Evolutionary conservation across 2,888 invertebrate genomes (phyloP).

Genomic region (Eumacrocentrus americanus): DNA sequence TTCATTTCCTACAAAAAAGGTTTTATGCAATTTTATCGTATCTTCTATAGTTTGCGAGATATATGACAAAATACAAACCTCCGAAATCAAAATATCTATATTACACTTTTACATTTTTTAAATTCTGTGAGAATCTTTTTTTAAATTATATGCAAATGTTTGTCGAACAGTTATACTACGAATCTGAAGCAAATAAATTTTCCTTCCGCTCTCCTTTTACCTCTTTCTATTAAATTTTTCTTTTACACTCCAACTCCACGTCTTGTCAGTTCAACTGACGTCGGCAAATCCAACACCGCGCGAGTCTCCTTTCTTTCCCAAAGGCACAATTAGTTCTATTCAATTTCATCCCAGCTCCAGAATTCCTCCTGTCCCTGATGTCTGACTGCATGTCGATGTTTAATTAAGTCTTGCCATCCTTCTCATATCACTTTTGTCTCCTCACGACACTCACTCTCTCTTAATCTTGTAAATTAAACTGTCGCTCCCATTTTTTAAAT

Average conservation of each 20-base stretch:
- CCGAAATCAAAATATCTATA: neutral
- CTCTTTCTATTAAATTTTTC: neutral
- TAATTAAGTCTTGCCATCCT: slow-evolving; percentile 17
- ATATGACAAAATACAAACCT: too few relatives aligned
- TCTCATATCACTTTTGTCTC: neutral
- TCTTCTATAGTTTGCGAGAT: too few relatives aligned
- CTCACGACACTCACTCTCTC: neutral
- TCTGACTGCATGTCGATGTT: slow-evolving; percentile 16
- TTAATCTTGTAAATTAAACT: neutral
- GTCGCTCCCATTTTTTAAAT: too few relatives aligned
- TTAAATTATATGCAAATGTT: neutral
- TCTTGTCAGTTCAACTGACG: neutral
- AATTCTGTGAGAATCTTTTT: neutral
- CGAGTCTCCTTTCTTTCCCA: neutral
- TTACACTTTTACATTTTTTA: neutral
- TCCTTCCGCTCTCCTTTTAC: neutral
- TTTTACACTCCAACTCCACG: neutral
- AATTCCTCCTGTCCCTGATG: slow-evolving; percentile 4
- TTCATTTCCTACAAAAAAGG: too few relatives aligned
- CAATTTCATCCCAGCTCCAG: slow-evolving; percentile 18
- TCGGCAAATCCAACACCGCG: neutral
- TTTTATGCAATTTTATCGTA: too few relatives aligned
- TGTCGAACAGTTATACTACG: neutral
- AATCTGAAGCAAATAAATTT: neutral
- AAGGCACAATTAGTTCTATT: slow-evolving; percentile 26